Evolutionary conservation across 2,888 invertebrate species (phyloP), one percentile per base, ranked within the genome.

Genomic region (Portevinia maculata): DNA sequence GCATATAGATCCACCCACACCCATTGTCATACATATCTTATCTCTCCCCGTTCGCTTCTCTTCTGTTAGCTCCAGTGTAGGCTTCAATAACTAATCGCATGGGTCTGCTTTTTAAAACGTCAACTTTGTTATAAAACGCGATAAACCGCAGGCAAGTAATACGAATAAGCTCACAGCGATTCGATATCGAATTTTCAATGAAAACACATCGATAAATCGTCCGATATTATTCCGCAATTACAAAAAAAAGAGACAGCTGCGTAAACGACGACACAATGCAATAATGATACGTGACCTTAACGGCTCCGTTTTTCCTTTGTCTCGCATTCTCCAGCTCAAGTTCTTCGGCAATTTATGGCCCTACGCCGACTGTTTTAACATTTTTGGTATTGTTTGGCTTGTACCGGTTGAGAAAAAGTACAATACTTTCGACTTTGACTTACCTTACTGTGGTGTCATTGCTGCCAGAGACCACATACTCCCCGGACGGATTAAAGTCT

Each of bases 401-500:
- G 17, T 44, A 67, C 73, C 65, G 65, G 71, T 65, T 48, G 19
- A 13, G 48, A 55, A 37, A 53, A 19, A 59, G 3, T 13, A 19
- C 19, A 74, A 39, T n/a, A n/a, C n/a, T n/a, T n/a, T n/a, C n/a
- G n/a, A n/a, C n/a, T n/a, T 17, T 32, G 19, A 86, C 89, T 88
- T 73, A 90, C 90, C 90, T 87, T 8, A 91, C 90, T 30, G 95
- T 95, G 84, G 95, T 96, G 89, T 99, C 99, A 88, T 95, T 93
- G 86, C 98, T 98, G 4, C 99, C 99, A 7, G 98, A 98, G 7
- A 97, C 96, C 76, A 98, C 93, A 89, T 97, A 96, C 88, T 98
- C 97, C 15, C 98, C 98, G 90, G 97, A 98, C 3, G 98, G 98
- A 93, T 98, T 98, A 90, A 99, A 99, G 91, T 98, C 98, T 85